Percentiles rank a stretch among this genome's conserved stretches.
Evolutionary conservation across 1,140 invertebrate genomes (phyloP).

Genomic region (Ditylenchus dipsaci): DNA sequence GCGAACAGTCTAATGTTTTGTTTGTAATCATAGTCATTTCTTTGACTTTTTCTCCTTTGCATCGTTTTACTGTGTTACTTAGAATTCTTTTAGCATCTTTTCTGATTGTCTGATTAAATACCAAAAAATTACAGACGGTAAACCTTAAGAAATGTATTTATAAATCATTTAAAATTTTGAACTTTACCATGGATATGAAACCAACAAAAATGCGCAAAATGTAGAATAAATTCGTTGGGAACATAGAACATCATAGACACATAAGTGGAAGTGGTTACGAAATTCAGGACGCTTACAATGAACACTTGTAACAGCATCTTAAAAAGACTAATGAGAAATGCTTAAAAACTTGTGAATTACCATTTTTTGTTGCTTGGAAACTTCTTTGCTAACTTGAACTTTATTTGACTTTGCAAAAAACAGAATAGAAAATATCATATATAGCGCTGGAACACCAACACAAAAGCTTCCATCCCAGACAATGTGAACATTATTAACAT

Average conservation of each 20-base stretch:
- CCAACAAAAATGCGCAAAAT: not conserved
- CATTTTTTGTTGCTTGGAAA: not conserved
- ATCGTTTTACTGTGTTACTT: too few species aligned
- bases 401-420: not conserved
- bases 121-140: not conserved
- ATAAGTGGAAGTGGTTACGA: not conserved
- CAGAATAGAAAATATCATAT: slow-evolving; percentile 2
- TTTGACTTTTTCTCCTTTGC: too few species aligned
- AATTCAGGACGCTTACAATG: not conserved
- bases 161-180: too few species aligned
- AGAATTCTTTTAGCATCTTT: not conserved
- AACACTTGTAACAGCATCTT: not conserved
- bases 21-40: too few species aligned
- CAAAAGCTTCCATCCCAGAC: not conserved
- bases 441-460: slow-evolving; percentile 1
- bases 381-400: not conserved
- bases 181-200: not conserved
- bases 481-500: not conserved
- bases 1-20: too few species aligned
- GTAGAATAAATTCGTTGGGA: not conserved
- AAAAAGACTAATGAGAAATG: too few species aligned
- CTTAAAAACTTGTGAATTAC: too few species aligned
- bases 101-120: not conserved
- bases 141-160: not conserved
- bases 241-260: not conserved